Conservation (phyloP, 2,797 vertebrate genomes). For the Telmatherina bonti region DNA sequence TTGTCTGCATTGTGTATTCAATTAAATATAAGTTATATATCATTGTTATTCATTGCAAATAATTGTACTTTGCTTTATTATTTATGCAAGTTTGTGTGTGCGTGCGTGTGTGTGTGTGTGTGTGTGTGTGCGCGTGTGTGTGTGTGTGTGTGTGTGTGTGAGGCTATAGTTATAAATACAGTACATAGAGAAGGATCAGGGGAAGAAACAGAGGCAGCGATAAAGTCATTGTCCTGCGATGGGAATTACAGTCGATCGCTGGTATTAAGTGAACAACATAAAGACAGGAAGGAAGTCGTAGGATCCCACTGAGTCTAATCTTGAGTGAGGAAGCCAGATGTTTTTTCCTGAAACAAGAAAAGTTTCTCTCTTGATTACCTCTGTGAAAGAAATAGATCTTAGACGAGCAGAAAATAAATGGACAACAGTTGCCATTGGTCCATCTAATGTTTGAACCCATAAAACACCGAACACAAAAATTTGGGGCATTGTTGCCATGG, state of each 20-base stretch:
- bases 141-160: too few species aligned
- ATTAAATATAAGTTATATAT: too few species aligned
- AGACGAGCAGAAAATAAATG: neutral
- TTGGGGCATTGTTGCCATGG: neutral
- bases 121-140: too few species aligned
- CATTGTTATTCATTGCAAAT: too few species aligned
- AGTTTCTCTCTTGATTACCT: neutral
- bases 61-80: too few species aligned
- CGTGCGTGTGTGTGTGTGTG: too few species aligned
- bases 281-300: slow-evolving; percentile 75
- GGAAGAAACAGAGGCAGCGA: slow-evolving; percentile 1
- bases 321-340: slow-evolving; percentile 38
- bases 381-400: neutral
- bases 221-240: slow-evolving; percentile 10
- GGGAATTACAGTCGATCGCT: slow-evolving; percentile 41
- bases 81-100: too few species aligned
- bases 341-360: slow-evolving; percentile 36
- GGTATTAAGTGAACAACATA: slow-evolving; percentile 49
- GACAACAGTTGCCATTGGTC: too few species aligned
- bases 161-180: neutral
- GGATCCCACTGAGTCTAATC: slow-evolving; percentile 30
- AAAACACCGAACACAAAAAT: neutral
- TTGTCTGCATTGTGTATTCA: too few species aligned
- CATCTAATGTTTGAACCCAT: neutral
- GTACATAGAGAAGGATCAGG: slow-evolving; percentile 5